These are phyloP conservation scores for Chymomyza caudatula DNA, from an alignment of 2,888 invertebrate species.

Conservation along the genomic window DNA sequence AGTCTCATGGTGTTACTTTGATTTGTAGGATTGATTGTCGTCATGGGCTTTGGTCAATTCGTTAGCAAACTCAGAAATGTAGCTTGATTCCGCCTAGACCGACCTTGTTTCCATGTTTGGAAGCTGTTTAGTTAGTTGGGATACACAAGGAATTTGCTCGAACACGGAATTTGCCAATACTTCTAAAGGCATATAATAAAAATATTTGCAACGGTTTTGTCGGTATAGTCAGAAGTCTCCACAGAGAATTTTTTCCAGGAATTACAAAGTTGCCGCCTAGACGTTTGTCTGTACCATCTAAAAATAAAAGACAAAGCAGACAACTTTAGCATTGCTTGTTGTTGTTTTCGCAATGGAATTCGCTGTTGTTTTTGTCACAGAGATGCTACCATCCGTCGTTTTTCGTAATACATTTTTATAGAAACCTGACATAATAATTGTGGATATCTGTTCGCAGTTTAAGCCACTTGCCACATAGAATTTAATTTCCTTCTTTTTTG, in stretches of 20 bases:
- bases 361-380: background rate
- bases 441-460: background rate
- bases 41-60: no score
- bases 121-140: no score
- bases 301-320: background rate
- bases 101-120: no score
- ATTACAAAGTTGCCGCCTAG: background rate
- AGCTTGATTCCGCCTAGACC: no score
- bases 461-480: slow-evolving; percentile 6
- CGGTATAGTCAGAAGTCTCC: background rate
- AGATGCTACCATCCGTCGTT: background rate
- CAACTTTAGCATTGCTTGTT: background rate
- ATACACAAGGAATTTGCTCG: no score
- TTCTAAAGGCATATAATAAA: background rate
- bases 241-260: background rate
- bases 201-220: background rate
- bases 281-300: background rate
- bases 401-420: no score
- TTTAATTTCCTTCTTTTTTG: slow-evolving; percentile 19
- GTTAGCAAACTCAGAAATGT: no score
- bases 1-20: no score
- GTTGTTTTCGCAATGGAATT: background rate
- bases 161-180: no score
- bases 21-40: no score
- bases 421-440: background rate